Base-by-base conservation (phyloP, 2,888 invertebrate genomes). In the Anthrax anthrax region DNA sequence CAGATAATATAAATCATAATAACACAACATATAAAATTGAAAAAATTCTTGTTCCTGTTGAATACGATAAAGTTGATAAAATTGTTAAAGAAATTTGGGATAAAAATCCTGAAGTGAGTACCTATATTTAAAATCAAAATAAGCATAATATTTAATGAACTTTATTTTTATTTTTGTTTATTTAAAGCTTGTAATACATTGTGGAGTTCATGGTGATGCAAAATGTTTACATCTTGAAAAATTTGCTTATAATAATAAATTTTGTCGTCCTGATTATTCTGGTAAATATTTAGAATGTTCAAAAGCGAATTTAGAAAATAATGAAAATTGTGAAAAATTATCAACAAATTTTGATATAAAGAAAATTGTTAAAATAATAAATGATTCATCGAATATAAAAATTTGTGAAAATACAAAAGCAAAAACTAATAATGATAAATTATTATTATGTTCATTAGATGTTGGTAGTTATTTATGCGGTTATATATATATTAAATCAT, bases 401-500 rank as follows among this genome's bases (percentile, higher is more conserved):
- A 17, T 18, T 17, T n/a, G 17, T 32, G 29, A 32, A 32, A 12
- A 12, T 32, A 3, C 8, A 12, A 32, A 9, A 32, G 29, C 12
- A 32, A 32, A 32, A 16, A 36, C 4, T 34, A 4, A 5, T 36
- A 5, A 36, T 16, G 5, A 5, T 16, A 9, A 37, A 17, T 18
- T 18, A 1, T 42, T 39, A 18, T 16, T 27, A n/a, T 46, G 46
- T 2, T 66, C 67, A 0, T 57, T 58, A 29, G 60, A 67, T 48
- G 63, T 65, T 2, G 66, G 66, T 45, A 73, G 79, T 60, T 88
- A 80, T 61, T 67, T 88, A 6, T 88, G 88, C 61, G 86, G 86
- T 58, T 88, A 80, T 60, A 80, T 77, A 47, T 87, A 78, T 67
- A 80, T 80, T 58, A 76, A 76, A 47, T 87, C 86, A 1, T 64